These are phyloP conservation scores for Arrhamphus sclerolepis DNA, from an alignment of 2,797 vertebrate species.

Conservation along the genomic window DNA sequence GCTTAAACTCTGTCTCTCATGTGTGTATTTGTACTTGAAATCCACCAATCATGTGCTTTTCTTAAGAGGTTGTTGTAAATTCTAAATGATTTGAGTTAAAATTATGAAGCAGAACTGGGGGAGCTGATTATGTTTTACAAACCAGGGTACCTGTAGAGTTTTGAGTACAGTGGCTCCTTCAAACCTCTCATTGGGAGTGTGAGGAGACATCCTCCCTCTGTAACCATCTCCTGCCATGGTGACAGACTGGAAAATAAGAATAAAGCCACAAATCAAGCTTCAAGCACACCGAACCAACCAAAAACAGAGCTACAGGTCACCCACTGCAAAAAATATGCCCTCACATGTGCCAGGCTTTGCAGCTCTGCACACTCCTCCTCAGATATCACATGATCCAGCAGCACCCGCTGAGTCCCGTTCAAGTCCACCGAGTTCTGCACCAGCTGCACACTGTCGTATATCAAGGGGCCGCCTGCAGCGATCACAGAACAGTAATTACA, in stretches of 20 bases:
- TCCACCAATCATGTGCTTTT: background rate
- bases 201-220: slow-evolving; percentile 92
- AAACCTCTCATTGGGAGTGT: slow-evolving; percentile 96
- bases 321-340: slow-evolving; percentile 27
- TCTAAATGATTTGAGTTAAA: background rate
- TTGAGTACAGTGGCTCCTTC: slow-evolving; percentile 96
- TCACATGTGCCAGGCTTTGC: slow-evolving; percentile 88
- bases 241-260: slow-evolving; percentile 79
- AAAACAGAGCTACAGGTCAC: background rate
- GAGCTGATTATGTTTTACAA: background rate
- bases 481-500: slow-evolving; percentile 20
- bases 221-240: slow-evolving; percentile 94
- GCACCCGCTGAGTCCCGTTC: slow-evolving; percentile 92
- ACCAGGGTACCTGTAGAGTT: slow-evolving; percentile 87
- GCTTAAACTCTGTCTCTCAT: too few relatives aligned
- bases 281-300: background rate
- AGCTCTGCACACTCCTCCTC: slow-evolving; percentile 91
- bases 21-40: too few relatives aligned
- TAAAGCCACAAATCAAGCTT: background rate
- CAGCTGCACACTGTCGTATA: slow-evolving; percentile 86
- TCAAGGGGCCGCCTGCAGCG: slow-evolving; percentile 86
- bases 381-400: slow-evolving; percentile 90
- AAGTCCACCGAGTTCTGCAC: slow-evolving; percentile 89
- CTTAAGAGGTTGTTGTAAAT: background rate
- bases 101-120: background rate